Conservation (phyloP, 2,113 vertebrate genomes). For the Chamaea fasciata region DNA sequence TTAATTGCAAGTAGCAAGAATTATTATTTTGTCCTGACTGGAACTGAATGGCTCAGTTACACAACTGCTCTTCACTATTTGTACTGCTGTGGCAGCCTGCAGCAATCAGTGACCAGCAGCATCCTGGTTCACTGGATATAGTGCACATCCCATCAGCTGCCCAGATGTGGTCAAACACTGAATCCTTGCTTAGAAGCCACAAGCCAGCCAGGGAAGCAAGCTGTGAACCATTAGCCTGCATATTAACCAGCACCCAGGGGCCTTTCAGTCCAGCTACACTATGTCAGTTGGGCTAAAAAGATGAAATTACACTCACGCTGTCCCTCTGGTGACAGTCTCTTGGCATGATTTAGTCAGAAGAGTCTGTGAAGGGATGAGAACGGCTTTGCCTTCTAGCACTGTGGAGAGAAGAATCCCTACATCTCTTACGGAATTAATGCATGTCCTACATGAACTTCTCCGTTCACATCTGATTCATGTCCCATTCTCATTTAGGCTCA, state of each 20-base stretch:
- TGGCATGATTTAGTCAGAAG: neutral
- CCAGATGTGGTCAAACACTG: neutral
- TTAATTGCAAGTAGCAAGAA: neutral
- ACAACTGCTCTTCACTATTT: neutral
- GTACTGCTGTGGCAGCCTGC: neutral
- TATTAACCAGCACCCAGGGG: neutral
- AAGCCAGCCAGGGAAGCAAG: neutral
- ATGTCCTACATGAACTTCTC: neutral
- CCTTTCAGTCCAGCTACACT: neutral
- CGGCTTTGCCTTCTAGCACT: neutral
- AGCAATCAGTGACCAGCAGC: neutral
- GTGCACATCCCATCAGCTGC: neutral
- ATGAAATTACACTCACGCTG: neutral
- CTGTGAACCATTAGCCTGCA: neutral
- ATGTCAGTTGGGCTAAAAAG: neutral
- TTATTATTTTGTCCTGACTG: neutral
- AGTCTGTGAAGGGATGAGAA: neutral
- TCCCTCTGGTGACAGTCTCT: neutral
- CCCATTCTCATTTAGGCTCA: neutral
- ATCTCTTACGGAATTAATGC: fast-evolving
- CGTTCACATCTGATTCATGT: fast-evolving
- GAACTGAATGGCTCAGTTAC: neutral
- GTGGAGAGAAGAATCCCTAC: neutral
- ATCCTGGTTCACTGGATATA: neutral
- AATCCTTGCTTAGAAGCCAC: neutral